Evolutionary conservation across 2,113 vertebrate genomes (phyloP).

Genomic region (Heterochromis multidens): DNA sequence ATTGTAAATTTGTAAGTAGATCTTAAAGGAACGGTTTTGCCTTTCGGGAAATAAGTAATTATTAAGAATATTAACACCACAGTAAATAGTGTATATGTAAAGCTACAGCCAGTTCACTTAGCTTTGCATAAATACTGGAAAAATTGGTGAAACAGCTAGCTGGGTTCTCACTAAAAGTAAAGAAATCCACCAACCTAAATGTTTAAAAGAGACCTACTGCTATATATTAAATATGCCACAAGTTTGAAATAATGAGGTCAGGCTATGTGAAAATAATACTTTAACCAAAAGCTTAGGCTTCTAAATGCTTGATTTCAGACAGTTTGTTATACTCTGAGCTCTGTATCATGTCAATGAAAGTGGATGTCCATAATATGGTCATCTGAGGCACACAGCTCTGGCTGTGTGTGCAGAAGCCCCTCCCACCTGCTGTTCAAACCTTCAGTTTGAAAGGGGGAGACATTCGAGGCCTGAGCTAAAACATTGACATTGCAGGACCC

Average conservation of each 20-base stretch:
- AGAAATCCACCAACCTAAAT: neutral
- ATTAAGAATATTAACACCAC: too few species aligned
- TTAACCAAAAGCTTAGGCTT: neutral
- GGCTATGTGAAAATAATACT: neutral
- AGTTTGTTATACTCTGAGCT: neutral
- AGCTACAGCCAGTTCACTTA: neutral
- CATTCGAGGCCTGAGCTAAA: neutral
- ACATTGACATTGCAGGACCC: too few species aligned
- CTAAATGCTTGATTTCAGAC: neutral
- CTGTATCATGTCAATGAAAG: neutral
- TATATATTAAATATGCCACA: neutral
- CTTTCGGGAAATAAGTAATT: neutral
- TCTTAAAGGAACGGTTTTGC: neutral
- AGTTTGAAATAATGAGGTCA: neutral
- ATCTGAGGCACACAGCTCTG: neutral
- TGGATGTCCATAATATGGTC: accelerated
- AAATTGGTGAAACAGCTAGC: neutral
- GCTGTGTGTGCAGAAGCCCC: neutral
- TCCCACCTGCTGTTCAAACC: neutral
- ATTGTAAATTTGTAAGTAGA: neutral
- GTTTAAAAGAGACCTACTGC: neutral
- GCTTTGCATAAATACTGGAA: neutral
- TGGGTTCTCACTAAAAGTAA: neutral
- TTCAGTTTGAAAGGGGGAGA: neutral
- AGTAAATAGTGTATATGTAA: too few species aligned